Evolutionary conservation across 1,140 invertebrate genomes (phyloP), one percentile per base, ranked within the genome.

Genomic region (Saxidomus purpurata): DNA sequence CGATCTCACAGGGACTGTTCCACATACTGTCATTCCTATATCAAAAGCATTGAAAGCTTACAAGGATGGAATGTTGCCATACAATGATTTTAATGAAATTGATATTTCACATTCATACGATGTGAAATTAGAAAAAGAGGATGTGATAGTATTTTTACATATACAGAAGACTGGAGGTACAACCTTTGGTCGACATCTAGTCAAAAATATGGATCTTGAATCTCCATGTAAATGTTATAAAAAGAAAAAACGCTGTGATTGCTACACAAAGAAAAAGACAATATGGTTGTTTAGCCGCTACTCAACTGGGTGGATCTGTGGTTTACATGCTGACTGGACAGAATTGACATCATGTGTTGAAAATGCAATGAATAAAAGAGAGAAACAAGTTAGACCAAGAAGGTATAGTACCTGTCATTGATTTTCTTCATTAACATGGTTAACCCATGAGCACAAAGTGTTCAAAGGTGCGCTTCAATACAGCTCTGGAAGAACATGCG

Each of bases 221-320:
- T 91, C 90, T 25, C 94, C 94, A 0, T 95, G 95, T 88, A 49
- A 88, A 31, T 95, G 94, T 92, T 74, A 63, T 17, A 79, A 31
- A 11, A 87, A 90, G 1, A 91, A 91, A 38, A 96, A 95, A 84
- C 87, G 92, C 49, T 96, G 95, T 90, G 92, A 94, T 47, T 96
- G 95, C 91, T 69, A 90, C 1, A 95, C 93, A 19, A 90, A 76
- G 13, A 94, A 94, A 59, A 92, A 93, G 31, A 94, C 92, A 4
- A 90, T 93, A 13, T 99, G 99, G 99, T 97, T 99, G 71, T 99
- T 99, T 96, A 99, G 98, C 94, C 97, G 99, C 93, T 99, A 99
- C 96, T 99, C 99, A 11, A 99, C 98, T 25, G 99, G 99, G 74
- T 99, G 99, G 99, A 98, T 98, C 94, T 99, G 99, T 96, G 99